These are phyloP conservation scores for Sminthurinus aureus DNA, from an alignment of 2,888 invertebrate species.

Conservation along the genomic window DNA sequence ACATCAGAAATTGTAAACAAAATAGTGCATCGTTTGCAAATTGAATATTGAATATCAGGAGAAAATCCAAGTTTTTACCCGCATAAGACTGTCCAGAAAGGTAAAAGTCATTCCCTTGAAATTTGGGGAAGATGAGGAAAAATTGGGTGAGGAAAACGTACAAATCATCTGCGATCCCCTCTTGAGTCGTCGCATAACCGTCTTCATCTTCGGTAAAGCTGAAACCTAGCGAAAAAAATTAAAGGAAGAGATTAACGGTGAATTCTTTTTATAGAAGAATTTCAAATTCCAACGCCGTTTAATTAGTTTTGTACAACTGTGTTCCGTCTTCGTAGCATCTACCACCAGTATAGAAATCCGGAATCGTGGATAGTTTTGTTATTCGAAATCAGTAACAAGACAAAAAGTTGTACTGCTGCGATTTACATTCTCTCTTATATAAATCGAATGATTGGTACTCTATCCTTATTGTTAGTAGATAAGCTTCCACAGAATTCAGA, in stretches of 20 bases:
- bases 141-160: conserved; percentile 81
- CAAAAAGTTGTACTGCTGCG: too few relatives aligned
- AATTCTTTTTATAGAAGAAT: not conserved
- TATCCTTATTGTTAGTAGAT: too few relatives aligned
- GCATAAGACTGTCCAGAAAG: conserved; percentile 90
- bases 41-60: not conserved
- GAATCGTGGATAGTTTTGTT: too few relatives aligned
- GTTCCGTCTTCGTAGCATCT: too few relatives aligned
- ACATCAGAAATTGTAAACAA: too few relatives aligned
- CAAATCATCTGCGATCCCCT: conserved; percentile 80
- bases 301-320: too few relatives aligned
- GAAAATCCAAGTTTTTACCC: conserved; percentile 65
- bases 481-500: too few relatives aligned
- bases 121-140: conserved; percentile 81
- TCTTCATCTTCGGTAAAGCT: conserved; percentile 81
- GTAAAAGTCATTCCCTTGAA: conserved; percentile 79
- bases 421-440: too few relatives aligned
- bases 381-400: too few relatives aligned
- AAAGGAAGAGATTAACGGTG: too few relatives aligned
- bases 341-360: too few relatives aligned
- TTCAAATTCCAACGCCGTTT: not conserved
- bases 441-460: too few relatives aligned
- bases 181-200: conserved; percentile 82
- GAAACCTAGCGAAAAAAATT: conserved; percentile 69
- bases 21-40: not conserved